Evolutionary conservation across 2,113 vertebrate species (phyloP).

Genomic region (Malurus elegans): DNA sequence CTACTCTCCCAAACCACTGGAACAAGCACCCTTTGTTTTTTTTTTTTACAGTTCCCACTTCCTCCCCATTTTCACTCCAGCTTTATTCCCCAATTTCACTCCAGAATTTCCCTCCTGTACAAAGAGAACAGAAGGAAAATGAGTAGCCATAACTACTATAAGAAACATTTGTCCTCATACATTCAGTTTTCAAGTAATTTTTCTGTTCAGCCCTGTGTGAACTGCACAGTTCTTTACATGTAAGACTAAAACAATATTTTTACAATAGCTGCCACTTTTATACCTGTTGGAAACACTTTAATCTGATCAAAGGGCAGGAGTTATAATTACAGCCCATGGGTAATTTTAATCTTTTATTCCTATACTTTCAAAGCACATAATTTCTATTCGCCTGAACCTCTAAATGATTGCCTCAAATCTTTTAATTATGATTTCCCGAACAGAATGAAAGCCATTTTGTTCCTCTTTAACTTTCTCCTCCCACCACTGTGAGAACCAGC

Average conservation of each 20-base stretch:
- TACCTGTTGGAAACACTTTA: neutral
- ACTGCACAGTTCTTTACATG: neutral
- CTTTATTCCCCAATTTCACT: neutral
- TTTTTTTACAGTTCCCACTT: neutral
- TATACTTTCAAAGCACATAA: neutral
- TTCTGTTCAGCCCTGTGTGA: neutral
- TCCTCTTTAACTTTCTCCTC: neutral
- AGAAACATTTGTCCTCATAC: neutral
- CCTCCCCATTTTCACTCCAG: neutral
- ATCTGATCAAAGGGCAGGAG: constrained; percentile 2
- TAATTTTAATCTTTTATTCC: constrained; percentile 17
- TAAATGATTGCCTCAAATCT: neutral
- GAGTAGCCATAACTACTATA: neutral
- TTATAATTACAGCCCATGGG: neutral
- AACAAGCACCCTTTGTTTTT: neutral
- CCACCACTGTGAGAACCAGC: neutral
- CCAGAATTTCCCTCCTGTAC: neutral
- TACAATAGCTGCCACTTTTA: neutral
- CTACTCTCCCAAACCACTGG: neutral
- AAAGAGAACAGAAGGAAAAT: neutral
- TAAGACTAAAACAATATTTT: neutral
- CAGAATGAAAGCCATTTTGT: neutral
- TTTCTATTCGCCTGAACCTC: constrained; percentile 8
- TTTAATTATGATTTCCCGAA: neutral
- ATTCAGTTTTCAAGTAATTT: neutral